Percentiles rank a stretch among this genome's conserved stretches.
Evolutionary conservation across 1,140 invertebrate species (phyloP).

Genomic region (Leptinotarsa texana): DNA sequence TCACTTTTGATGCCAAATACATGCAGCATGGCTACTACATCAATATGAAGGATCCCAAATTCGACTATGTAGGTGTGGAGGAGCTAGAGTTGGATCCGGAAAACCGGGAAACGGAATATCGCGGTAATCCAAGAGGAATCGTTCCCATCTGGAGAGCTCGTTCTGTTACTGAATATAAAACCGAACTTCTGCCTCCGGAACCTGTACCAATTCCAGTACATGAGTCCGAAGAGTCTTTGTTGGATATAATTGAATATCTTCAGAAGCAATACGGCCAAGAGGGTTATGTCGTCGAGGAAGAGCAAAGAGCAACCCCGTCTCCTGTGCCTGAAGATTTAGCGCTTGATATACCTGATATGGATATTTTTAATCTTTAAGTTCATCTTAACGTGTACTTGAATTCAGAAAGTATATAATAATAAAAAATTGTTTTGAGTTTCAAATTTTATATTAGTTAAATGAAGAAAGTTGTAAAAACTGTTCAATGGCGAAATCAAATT

Average conservation of each 20-base stretch:
- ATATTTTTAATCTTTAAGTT: conserved; percentile 25
- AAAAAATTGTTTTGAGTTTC: no score
- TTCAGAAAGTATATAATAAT: no score
- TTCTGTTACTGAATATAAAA: conserved; percentile 66
- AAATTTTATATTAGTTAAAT: no score
- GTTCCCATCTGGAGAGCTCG: conserved; percentile 66
- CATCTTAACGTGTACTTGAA: background rate
- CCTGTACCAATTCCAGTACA: conserved; percentile 64
- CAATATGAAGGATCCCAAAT: conserved; percentile 59
- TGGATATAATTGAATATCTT: conserved; percentile 54
- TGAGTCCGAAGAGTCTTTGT: conserved; percentile 59
- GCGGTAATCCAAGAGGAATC: conserved; percentile 41
- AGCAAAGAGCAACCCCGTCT: conserved; percentile 36
- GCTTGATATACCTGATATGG: conserved; percentile 39
- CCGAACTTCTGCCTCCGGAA: conserved; percentile 68
- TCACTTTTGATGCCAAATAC: conserved; percentile 66
- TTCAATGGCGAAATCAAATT: no score
- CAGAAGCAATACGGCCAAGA: conserved; percentile 50
- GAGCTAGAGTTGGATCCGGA: conserved; percentile 50
- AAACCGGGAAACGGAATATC: conserved; percentile 29
- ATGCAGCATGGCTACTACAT: conserved; percentile 71
- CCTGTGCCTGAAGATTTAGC: conserved; percentile 38
- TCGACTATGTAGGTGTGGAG: conserved; percentile 59
- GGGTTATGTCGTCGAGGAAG: conserved; percentile 47
- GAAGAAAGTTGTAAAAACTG: no score